Base-by-base conservation (phyloP, 2,888 invertebrate genomes). In the Drosophila atroscutellata region DNA sequence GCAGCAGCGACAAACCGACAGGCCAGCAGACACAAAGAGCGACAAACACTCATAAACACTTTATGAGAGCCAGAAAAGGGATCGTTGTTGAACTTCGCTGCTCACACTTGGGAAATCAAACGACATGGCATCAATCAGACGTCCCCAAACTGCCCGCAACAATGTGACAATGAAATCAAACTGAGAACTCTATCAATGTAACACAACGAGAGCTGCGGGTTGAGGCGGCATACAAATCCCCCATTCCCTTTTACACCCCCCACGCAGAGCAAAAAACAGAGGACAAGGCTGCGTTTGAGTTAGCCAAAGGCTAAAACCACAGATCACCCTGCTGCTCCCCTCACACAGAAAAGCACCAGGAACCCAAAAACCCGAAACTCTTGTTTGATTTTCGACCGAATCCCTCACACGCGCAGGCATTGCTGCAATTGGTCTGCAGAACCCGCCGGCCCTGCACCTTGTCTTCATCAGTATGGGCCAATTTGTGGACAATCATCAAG, bases 401-500 rank as follows among this genome's bases (percentile, higher is more conserved):
- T 50, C 54, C 51, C 71, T 56, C 42, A 61, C 56, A 55, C 60
- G 55, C 60, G 45, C 57, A 32, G 54, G 13, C 57, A 54, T 65
- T 42, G 68, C 50, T 50, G 67, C 55, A 68, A 68, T 56, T 68
- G 67, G 55, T 37, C 47, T 26, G 37, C 45, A 15, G 24, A 24
- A 2, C 24, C 49, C 34, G 56, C 20, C 15, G 13, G 56, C 28
- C 20, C 20, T 54, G 36, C 66, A 59, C 75, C 75, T 74, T 86
- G 74, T 79, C 87, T 79, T 74, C 76, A 79, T 84, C 45, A 45
- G 45, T 85, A 72, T 84, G 75, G 73, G 81, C 83, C 89, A 86
- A 89, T 89, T 85, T 89, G 84, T 77, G 67, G 74, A 67, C 92
- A 92, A 75, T 81, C 80, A 77, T 81, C 77, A 86, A 93, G 79